These are phyloP conservation scores for Melanargia galathea DNA, from an alignment of 2,888 invertebrate species.

Conservation along the genomic window DNA sequence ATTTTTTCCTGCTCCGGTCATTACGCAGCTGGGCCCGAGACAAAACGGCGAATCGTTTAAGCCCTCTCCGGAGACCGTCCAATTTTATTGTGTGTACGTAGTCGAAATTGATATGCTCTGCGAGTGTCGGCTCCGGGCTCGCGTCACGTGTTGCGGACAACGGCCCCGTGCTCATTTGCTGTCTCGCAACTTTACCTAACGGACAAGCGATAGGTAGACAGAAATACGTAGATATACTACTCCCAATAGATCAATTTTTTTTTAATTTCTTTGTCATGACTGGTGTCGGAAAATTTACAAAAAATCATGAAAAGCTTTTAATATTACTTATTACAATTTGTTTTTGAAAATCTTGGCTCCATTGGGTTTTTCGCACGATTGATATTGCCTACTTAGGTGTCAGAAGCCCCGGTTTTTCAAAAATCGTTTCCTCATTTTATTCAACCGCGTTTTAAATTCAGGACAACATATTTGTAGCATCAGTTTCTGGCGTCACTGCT, in stretches of 20 bases:
- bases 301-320: too few species aligned
- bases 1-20: constrained; percentile 81
- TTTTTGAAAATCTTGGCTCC: too few species aligned
- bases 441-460: too few species aligned
- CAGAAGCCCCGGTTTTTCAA: too few species aligned
- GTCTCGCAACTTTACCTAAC: constrained; percentile 50
- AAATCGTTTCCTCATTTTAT: too few species aligned
- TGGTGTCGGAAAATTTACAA: too few species aligned
- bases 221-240: not conserved
- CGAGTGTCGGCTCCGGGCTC: constrained; percentile 52
- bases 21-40: constrained; percentile 82
- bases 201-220: constrained; percentile 10
- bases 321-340: too few species aligned
- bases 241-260: too few species aligned
- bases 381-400: too few species aligned
- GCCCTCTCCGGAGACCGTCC: constrained; percentile 81
- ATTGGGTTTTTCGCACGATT: too few species aligned
- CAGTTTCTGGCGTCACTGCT: not conserved
- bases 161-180: constrained; percentile 53
- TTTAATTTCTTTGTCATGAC: not conserved
- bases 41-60: constrained; percentile 83
- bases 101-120: constrained; percentile 80
- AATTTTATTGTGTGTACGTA: constrained; percentile 81
- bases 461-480: too few species aligned
- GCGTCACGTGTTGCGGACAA: constrained; percentile 47